Evolutionary conservation across 2,113 vertebrate species (phyloP), one percentile per base, ranked within the genome.

Genomic region (Mystacornis crossleyi): DNA sequence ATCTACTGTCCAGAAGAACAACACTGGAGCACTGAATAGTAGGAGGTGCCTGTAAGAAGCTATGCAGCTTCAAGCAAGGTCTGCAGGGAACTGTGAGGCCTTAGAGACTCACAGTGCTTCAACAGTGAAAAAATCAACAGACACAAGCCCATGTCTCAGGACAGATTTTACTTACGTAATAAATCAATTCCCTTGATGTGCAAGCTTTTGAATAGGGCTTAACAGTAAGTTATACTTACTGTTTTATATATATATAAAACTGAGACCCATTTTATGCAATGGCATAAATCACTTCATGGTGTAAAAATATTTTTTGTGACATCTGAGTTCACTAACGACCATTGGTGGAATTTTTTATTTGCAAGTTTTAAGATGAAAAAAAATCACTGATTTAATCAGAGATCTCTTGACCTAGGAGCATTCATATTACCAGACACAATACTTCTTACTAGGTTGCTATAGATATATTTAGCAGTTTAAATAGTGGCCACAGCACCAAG

Each of bases 371-470:
- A 36, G n/a, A 9, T 74, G 38, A 82, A 74, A 61, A 61, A 90
- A 90, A 81, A 70, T 19, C 38, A 67, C 12, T 55, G 18, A 8
- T 25, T 38, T 42, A 79, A 17, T 66, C 28, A 48, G 18, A 78
- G 8, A 18, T 47, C 36, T 73, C 23, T 69, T 31, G 34, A 72
- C 29, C 8, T 9, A 36, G 6, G 8, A 50, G 18, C 0, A 0
- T 40, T 64, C 3, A 0, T 14, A 38, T 45, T 47, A 65, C 10
- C 33, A 34, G 7, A 54, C 13, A 14, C 4, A 0, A 7, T 25
- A 64, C 45, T 60, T 55, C 10, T 55, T 65, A 53, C 40, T 9
- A 13, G 43, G 18, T 9, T 54, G 42, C 53, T 29, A 73, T 3
- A 64, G 20, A 28, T 8, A 25, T 15, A 71, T 33, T 72, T 34